Conservation (phyloP, 1,140 invertebrate species). For the Drosophila sp. region DNA sequence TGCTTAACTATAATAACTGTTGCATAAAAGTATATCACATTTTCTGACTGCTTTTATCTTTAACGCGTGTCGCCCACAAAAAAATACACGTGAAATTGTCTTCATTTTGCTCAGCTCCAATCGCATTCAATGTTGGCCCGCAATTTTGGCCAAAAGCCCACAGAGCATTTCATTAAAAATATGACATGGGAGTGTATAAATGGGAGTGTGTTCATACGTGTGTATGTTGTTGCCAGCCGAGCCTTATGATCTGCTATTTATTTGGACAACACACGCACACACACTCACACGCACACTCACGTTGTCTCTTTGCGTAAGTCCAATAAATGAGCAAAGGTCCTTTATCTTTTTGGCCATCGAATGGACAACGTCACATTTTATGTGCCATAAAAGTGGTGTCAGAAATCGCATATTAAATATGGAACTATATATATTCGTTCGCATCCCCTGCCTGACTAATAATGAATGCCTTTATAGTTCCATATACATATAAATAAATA, state of each 20-base stretch:
- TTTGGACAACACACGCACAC: slow-evolving; percentile 55
- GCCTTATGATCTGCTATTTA: slow-evolving; percentile 74
- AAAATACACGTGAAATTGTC: too few relatives aligned
- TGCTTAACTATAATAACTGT: slow-evolving; percentile 39
- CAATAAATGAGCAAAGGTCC: slow-evolving; percentile 76
- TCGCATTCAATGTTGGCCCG: slow-evolving; percentile 15
- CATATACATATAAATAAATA: slow-evolving; percentile 7
- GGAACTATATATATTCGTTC: slow-evolving; percentile 53
- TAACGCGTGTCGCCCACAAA: background rate
- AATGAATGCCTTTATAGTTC: slow-evolving; percentile 41
- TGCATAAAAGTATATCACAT: slow-evolving; percentile 15
- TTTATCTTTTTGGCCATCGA: slow-evolving; percentile 62
- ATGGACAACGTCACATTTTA: slow-evolving; percentile 54
- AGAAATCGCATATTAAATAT: slow-evolving; percentile 81
- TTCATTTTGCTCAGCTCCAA: slow-evolving; percentile 1
- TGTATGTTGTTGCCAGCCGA: slow-evolving; percentile 26
- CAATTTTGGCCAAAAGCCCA: slow-evolving; percentile 36
- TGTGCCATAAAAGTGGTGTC: slow-evolving; percentile 69
- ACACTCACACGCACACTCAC: background rate
- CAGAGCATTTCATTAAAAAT: slow-evolving; percentile 51
- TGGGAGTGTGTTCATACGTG: slow-evolving; percentile 23
- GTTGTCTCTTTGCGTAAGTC: slow-evolving; percentile 70
- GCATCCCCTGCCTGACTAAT: slow-evolving; percentile 54
- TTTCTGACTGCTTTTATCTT: slow-evolving; percentile 19
- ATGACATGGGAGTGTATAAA: slow-evolving; percentile 42